A percentile compares a stretch with the other conserved stretches of the same genome.
phyloP scores from a whole-genome alignment of 1,140 invertebrate genomes.

The Nasonia giraulti region DNA sequence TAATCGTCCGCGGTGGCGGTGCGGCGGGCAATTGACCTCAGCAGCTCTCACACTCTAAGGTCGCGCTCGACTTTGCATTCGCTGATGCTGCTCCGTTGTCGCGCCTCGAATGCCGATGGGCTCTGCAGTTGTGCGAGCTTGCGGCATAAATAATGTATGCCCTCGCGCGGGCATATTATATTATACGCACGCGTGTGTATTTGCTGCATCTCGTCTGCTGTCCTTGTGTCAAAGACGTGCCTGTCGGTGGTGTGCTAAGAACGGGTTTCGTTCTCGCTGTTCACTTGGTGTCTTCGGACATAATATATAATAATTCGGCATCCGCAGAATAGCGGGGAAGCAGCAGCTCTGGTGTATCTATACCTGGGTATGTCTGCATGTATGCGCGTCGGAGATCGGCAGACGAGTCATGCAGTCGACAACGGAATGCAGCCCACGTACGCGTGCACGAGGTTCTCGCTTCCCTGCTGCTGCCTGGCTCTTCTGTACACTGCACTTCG shows the following conservation, averaged over 20 bases:
- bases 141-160: conserved; percentile 57
- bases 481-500: background rate
- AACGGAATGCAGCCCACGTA: conserved; percentile 64
- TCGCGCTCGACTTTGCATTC: conserved; percentile 61
- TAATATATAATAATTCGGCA: background rate
- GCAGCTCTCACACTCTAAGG: conserved; percentile 55
- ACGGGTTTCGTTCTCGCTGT: background rate
- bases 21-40: conserved; percentile 65
- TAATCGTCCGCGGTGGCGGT: conserved; percentile 4
- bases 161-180: background rate
- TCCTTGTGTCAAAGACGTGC: background rate
- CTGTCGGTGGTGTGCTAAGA: background rate
- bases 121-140: conserved; percentile 49
- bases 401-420: conserved; percentile 60
- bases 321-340: background rate
- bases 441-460: background rate
- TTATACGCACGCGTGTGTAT: background rate
- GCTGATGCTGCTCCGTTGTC: conserved; percentile 32
- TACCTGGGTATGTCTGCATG: no score
- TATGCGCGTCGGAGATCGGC: conserved; percentile 36
- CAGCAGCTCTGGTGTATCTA: no score
- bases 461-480: background rate
- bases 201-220: background rate
- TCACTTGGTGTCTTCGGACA: background rate
- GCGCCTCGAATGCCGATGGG: conserved; percentile 59